Base-by-base conservation (phyloP, 2,113 vertebrate species). In the Nothocercus julius region DNA sequence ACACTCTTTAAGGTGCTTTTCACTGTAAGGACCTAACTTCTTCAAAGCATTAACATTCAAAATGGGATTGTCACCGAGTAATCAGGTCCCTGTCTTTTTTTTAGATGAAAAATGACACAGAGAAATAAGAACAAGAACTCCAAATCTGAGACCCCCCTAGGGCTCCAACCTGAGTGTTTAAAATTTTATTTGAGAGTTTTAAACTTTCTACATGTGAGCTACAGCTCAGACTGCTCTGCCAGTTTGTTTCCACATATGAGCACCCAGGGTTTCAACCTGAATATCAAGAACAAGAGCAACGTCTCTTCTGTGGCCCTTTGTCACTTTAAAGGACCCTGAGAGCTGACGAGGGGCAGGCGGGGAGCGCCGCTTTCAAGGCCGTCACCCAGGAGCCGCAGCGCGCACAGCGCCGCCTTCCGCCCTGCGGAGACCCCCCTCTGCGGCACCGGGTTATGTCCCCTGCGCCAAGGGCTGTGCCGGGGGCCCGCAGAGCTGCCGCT, bases 101-200 rank as follows among this genome's bases (percentile, higher is more conserved):
- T 61, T 25, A 47, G 72, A 28, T 6, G 20, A 17, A 62, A 17
- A 28, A 13, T 5, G 42, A 32, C 19, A 6, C 8, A 4, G 12
- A 70, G 36, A 25, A 5, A 21, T 2, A 2, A 12, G 9, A 27
- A 24, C 0, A 17, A 7, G 25, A 17, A 13, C 21, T 8, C 38
- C 19, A 13, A 24, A 32, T 11, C 1, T 11, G 18, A 22, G 47
- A 69, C 6, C 25, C 7, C 2, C 6, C 2, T 0, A 3, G 44
- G 15, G 40, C n/a, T 76, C 20, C 20, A 11, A 5, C 12, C 13
- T 36, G 7, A 28, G n/a, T 5, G 28, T 18, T 68, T 17, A 47
- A 20, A 6, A 9, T 0, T 1, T 1, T 5, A 9, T 30, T 12
- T 28, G 8, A 15, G 16, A 27, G 11, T 44, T 25, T 0, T 12